Conservation (phyloP, 2,888 invertebrate genomes). For the Tubulanus polymorphus region DNA sequence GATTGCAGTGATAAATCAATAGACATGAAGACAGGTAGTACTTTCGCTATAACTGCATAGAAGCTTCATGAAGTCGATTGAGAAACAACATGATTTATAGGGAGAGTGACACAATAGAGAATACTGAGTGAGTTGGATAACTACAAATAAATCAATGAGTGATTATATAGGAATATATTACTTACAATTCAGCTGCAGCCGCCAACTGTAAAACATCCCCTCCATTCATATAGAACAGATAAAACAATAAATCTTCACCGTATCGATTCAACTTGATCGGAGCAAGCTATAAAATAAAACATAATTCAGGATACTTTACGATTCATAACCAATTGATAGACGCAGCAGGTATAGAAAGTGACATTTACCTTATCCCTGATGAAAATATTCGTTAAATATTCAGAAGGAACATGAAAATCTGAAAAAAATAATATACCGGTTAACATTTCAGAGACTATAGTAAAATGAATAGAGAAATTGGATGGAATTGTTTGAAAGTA, state of each 20-base stretch:
- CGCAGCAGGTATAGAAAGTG: too few species aligned
- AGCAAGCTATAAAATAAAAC: conserved; percentile 58
- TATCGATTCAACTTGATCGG: conserved; percentile 93
- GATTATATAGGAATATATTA: conserved; percentile 8
- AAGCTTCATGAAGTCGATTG: too few species aligned
- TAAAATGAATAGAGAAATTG: too few species aligned
- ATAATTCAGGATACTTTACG: conserved; percentile 54
- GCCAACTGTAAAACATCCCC: conserved; percentile 97
- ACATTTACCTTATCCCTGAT: conserved; percentile 64
- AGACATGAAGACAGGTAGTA: too few species aligned
- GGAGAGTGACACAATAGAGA: too few species aligned
- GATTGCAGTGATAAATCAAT: too few species aligned
- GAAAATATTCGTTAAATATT: conserved; percentile 95
- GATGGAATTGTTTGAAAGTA: not conserved
- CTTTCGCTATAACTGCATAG: too few species aligned
- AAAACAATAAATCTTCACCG: conserved; percentile 98
- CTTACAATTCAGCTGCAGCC: conserved; percentile 93
- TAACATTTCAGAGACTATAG: too few species aligned
- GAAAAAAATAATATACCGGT: too few species aligned
- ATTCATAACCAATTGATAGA: too few species aligned
- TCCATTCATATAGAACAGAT: conserved; percentile 98
- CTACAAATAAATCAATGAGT: not conserved
- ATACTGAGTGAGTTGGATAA: not conserved
- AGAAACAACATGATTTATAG: too few species aligned
- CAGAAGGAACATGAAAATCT: conserved; percentile 95